These are phyloP conservation scores for Spatulosminthurus flaviceps DNA, from an alignment of 2,888 invertebrate species.

Conservation along the genomic window DNA sequence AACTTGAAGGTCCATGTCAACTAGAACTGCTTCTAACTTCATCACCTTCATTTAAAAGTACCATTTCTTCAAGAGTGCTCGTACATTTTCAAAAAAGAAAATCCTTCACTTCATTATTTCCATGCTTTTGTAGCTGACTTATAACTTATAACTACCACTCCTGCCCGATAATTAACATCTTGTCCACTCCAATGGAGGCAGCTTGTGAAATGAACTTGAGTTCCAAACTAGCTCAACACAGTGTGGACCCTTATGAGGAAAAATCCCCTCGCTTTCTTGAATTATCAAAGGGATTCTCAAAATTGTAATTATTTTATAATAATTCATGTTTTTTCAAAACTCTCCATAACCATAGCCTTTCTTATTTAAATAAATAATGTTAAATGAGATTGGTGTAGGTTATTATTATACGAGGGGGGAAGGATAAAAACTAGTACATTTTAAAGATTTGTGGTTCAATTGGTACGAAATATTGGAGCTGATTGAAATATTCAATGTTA, in stretches of 20 bases:
- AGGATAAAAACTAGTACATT: not conserved
- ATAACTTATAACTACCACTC: not conserved
- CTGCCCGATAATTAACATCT: not conserved
- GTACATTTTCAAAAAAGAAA: no score
- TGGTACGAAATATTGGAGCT: not conserved
- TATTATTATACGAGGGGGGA: no score
- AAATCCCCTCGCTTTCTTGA: no score
- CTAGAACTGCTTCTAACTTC: slow-evolving; percentile 33
- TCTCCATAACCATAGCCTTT: not conserved
- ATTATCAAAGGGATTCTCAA: no score
- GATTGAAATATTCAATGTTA: not conserved
- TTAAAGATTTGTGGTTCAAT: not conserved
- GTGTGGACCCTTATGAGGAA: no score
- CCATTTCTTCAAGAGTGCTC: slow-evolving; percentile 1
- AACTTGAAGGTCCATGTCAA: not conserved
- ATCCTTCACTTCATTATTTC: slow-evolving; percentile 18
- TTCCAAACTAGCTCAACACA: no score
- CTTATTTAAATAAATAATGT: not conserved
- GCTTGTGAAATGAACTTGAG: no score
- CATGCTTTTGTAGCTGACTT: no score
- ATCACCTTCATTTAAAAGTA: slow-evolving; percentile 28
- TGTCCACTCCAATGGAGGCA: no score
- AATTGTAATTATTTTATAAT: no score
- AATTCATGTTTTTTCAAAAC: not conserved
- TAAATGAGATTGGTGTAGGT: no score